phyloP scores from a whole-genome alignment of 2,888 invertebrate genomes.

The Pyrgus malvae region DNA sequence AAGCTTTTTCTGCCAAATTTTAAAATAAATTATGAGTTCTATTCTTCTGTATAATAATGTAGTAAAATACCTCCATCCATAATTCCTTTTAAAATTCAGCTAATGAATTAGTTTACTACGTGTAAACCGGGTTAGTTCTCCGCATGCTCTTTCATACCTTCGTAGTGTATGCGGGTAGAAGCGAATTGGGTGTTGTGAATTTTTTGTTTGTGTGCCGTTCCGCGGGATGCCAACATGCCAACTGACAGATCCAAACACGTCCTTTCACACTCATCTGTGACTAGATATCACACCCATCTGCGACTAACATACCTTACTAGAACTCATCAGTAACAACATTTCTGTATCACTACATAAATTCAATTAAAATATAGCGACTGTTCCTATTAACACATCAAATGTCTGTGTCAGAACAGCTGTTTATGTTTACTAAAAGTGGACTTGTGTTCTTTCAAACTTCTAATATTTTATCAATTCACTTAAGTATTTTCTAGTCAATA shows the following conservation, averaged over 20 bases:
- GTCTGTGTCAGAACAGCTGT: constrained; percentile 1
- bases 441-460: no score
- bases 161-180: constrained; percentile 56
- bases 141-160: constrained; percentile 57
- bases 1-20: background rate
- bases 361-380: constrained; percentile 56
- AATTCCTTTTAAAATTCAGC: background rate
- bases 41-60: background rate
- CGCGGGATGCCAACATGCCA: constrained; percentile 46
- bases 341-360: constrained; percentile 43
- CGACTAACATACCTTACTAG: constrained; percentile 57
- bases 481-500: no score
- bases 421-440: background rate
- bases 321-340: constrained; percentile 63
- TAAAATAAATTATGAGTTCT: background rate
- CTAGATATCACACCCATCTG: constrained; percentile 38
- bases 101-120: background rate
- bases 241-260: constrained; percentile 50
- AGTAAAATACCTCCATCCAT: background rate
- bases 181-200: constrained; percentile 63
- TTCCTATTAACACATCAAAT: constrained; percentile 19
- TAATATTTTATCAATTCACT: no score
- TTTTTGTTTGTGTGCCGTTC: constrained; percentile 45
- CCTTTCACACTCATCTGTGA: constrained; percentile 45
- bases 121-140: constrained; percentile 22